Evolutionary conservation across 2,797 vertebrate genomes (phyloP).

Genomic region (Enteromius radiatus): DNA sequence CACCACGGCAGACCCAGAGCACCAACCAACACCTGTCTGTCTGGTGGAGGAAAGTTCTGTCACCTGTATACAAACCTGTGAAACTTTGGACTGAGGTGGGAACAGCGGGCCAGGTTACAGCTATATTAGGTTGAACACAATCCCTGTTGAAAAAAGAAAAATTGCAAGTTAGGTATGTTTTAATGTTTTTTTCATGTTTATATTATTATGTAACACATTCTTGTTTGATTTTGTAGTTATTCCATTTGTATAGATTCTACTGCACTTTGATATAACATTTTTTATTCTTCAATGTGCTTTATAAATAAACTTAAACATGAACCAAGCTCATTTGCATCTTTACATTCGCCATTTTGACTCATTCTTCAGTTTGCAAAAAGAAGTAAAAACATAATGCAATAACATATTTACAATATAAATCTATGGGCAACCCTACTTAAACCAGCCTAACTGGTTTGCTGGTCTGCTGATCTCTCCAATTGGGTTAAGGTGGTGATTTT

Average conservation of each 20-base stretch:
- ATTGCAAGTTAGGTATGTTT: not conserved
- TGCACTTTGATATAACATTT: not conserved
- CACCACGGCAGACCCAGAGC: not conserved
- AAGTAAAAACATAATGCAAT: not conserved
- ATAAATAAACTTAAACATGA: not conserved
- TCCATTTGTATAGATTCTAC: not conserved
- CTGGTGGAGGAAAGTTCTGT: conserved; percentile 12
- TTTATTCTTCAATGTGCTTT: not conserved
- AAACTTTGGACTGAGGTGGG: not conserved
- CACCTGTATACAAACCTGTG: conserved; percentile 20
- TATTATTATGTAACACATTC: not conserved
- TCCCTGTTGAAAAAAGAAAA: no score
- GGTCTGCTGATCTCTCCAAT: not conserved
- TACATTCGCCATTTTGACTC: not conserved
- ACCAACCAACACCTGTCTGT: conserved; percentile 12
- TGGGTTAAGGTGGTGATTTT: not conserved
- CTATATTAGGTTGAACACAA: not conserved
- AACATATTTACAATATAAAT: not conserved
- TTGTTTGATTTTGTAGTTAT: not conserved
- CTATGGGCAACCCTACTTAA: not conserved
- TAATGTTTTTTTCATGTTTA: not conserved
- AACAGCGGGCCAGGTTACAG: no score
- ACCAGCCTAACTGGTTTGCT: not conserved
- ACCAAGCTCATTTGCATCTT: not conserved
- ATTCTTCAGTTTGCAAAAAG: not conserved